Conservation (phyloP, 2,888 invertebrate genomes). For the Catocala nupta region DNA sequence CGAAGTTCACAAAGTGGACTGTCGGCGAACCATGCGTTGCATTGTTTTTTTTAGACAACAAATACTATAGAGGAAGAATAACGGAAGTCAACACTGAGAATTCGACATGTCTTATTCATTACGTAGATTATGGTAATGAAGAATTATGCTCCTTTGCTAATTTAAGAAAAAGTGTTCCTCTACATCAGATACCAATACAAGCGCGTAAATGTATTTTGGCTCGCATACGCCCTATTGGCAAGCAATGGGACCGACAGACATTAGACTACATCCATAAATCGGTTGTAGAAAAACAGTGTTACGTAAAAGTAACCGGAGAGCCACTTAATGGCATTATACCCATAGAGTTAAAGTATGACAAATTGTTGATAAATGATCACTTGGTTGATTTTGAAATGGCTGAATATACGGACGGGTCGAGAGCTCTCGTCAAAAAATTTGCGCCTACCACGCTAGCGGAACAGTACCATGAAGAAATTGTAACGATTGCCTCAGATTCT, state of each 20-base stretch:
- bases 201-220: constrained; percentile 88
- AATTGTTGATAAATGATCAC: constrained; percentile 79
- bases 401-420: constrained; percentile 69
- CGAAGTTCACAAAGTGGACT: constrained; percentile 85
- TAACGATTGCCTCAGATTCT: constrained; percentile 57
- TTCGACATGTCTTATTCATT: constrained; percentile 86
- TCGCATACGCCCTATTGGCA: constrained; percentile 66
- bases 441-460: constrained; percentile 41
- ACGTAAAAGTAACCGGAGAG: constrained; percentile 77
- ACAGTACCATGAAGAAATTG: constrained; percentile 29
- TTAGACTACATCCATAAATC: constrained; percentile 89
- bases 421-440: constrained; percentile 64
- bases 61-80: constrained; percentile 91
- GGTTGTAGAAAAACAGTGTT: constrained; percentile 87
- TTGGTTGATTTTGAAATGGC: constrained; percentile 81
- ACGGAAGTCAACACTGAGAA: constrained; percentile 73
- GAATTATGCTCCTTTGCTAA: constrained; percentile 88
- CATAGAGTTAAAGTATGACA: constrained; percentile 73
- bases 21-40: constrained; percentile 91
- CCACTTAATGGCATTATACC: constrained; percentile 66
- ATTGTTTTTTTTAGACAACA: constrained; percentile 88
- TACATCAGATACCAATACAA: constrained; percentile 90
- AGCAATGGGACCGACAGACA: constrained; percentile 81
- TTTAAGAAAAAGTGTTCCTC: constrained; percentile 88
- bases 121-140: constrained; percentile 94